Evolutionary conservation across 2,888 invertebrate species (phyloP), one percentile per base, ranked within the genome.

Genomic region (Machimus atricapillus): DNA sequence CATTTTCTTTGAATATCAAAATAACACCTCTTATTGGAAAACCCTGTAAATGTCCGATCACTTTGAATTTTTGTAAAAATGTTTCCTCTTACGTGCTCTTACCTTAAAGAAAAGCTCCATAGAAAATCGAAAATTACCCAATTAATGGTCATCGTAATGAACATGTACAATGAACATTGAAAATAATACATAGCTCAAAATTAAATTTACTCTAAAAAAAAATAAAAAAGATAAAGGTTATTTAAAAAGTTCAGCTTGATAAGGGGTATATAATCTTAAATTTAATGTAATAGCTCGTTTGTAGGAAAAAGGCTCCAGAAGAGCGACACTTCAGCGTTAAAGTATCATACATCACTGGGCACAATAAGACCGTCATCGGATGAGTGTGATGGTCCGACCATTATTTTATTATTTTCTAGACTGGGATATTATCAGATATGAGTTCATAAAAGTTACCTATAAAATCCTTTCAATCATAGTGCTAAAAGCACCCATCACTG

Each of bases 381-480:
- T 23, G 12, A 19, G 27, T 19, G 66, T 12, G 66, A 66, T 19
- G 66, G 52, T 14, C 8, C 16, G 16, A 5, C 79, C 52, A 27
- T 40, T n/a, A 52, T 52, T 31, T 52, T 27, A 56, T 79, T 79
- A 79, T 82, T 82, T 82, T 40, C 66, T 58, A 82, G 58, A 58
- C 82, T 16, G 43, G 16, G 58, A 58, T 52, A 82, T 82, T 82
- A 82, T 82, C 82, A 82, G 82, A 58, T 82, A 82, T 82, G 82
- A 58, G 82, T 82, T 82, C 82, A 56, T 82, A 82, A 82, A 82
- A 82, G 82, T 56, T 37, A 82, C 37, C 82, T 82, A 82, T 82
- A 82, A 82, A 82, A 82, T 82, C 82, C 82, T 58, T 82, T 82
- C 82, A 82, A 82, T 82, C 82, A 23, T 27, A 37, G 23, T 58